Percentiles rank a stretch among this genome's conserved stretches.
Evolutionary conservation across 1,140 invertebrate species (phyloP).

Genomic region (Nomia melanderi): DNA sequence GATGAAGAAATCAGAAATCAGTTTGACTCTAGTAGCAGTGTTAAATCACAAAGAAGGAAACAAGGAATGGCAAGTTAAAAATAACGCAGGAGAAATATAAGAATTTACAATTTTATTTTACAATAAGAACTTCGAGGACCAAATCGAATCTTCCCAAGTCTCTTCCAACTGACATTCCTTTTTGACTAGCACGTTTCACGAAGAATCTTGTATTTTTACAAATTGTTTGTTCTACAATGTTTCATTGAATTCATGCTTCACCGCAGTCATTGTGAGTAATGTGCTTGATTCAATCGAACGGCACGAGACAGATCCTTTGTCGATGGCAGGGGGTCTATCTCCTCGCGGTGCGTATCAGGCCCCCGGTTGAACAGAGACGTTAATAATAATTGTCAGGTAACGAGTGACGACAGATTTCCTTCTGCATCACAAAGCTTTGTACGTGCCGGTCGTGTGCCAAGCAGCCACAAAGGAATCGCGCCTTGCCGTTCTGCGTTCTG

Average conservation of each 20-base stretch:
- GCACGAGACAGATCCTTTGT: constrained; percentile 3
- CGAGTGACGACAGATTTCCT: constrained; percentile 38
- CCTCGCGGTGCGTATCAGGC: neutral
- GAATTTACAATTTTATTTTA: too few relatives aligned
- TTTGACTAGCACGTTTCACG: too few relatives aligned
- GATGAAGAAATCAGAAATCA: too few relatives aligned
- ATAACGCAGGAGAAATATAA: too few relatives aligned
- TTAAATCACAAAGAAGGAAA: too few relatives aligned
- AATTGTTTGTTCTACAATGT: neutral
- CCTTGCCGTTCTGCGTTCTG: neutral
- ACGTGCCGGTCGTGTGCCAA: neutral
- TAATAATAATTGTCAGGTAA: constrained; percentile 50
- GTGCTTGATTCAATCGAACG: neutral
- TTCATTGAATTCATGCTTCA: neutral
- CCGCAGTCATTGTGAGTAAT: neutral
- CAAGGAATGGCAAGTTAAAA: too few relatives aligned
- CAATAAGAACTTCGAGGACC: too few relatives aligned
- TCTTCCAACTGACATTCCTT: too few relatives aligned
- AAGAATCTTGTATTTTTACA: neutral
- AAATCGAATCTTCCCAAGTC: too few relatives aligned
- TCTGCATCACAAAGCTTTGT: constrained; percentile 20
- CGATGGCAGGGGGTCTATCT: neutral
- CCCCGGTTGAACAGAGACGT: constrained; percentile 23
- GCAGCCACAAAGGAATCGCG: constrained; percentile 10
- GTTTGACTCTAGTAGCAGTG: too few relatives aligned